Evolutionary conservation across 2,113 vertebrate species (phyloP), one percentile per base, ranked within the genome.

Genomic region (Pterocles orientalis): DNA sequence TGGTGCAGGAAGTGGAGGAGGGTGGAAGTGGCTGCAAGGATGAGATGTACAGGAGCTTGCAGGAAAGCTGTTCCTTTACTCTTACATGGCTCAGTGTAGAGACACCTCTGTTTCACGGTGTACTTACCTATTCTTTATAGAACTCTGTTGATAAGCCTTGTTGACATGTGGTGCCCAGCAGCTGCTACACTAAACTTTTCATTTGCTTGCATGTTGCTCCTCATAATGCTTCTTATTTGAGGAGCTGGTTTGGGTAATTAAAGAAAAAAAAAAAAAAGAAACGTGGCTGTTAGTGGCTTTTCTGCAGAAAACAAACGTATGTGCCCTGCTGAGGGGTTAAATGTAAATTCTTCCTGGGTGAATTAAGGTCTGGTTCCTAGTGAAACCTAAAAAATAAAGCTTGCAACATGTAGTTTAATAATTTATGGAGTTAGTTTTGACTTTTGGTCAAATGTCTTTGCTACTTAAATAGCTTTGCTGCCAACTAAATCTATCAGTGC

Each of bases 391-490:
- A 93, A 90, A 92, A 79, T 95, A 90, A 92, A 91, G 79, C 96
- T 96, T 96, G 92, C 97, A 97, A 90, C 93, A 93, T 45, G 78
- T 90, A 68, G 95, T 66, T 97, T 97, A 97, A 97, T 97, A 95
- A 97, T 97, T 97, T 95, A 97, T 97, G 94, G 89, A 96, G 88
- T 76, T 85, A 92, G 64, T 95, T 91, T 95, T 97, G 95, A 97
- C 95, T 97, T 97, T 94, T 94, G 94, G 95, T 96, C 91, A 92
- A 97, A 96, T 82, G 72, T 91, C 77, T 92, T 96, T 90, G 80
- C 92, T 73, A 94, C 88, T 95, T 96, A 95, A 94, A 78, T 83
- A 76, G 64, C 45, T 92, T 81, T 78, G 78, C 62, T 86, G 92
- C 85, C 90, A 93, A 61, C 65, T 75, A 71, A 86, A 56, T 78